These are phyloP conservation scores for Colius striatus DNA, from an alignment of 2,113 vertebrate species.

Conservation along the genomic window DNA sequence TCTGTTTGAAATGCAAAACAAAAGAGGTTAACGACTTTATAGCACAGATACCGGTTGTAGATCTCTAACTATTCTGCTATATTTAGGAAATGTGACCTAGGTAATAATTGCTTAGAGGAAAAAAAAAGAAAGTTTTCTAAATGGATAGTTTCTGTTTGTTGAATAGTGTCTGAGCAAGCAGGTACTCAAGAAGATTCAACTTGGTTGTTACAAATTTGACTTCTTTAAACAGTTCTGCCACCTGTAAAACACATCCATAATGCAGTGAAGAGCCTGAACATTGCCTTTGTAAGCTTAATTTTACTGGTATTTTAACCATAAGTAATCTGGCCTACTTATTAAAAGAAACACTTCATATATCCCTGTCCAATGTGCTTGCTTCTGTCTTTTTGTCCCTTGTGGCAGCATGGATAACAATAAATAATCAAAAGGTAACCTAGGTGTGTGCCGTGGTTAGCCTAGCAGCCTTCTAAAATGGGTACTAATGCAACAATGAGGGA, in stretches of 20 bases:
- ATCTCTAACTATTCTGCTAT: not conserved
- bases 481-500: not conserved
- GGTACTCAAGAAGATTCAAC: not conserved
- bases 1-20: not conserved
- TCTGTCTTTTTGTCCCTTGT: not conserved
- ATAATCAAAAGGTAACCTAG: not conserved
- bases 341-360: not conserved
- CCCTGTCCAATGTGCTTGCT: not conserved
- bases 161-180: not conserved
- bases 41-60: not conserved
- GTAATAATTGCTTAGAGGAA: fast-evolving
- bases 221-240: not conserved
- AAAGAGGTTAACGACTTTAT: not conserved
- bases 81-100: not conserved
- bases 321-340: not conserved
- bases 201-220: not conserved
- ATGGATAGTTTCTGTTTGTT: not conserved
- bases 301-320: not conserved
- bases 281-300: not conserved
- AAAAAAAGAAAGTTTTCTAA: not conserved
- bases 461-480: not conserved
- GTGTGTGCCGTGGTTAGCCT: not conserved
- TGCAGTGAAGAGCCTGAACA: not conserved
- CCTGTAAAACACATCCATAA: not conserved
- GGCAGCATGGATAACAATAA: not conserved